Percentiles rank a stretch among this genome's conserved stretches.
These are phyloP conservation scores for Campoplex nolae DNA, from an alignment of 2,888 invertebrate genomes.

Conservation along the genomic window DNA sequence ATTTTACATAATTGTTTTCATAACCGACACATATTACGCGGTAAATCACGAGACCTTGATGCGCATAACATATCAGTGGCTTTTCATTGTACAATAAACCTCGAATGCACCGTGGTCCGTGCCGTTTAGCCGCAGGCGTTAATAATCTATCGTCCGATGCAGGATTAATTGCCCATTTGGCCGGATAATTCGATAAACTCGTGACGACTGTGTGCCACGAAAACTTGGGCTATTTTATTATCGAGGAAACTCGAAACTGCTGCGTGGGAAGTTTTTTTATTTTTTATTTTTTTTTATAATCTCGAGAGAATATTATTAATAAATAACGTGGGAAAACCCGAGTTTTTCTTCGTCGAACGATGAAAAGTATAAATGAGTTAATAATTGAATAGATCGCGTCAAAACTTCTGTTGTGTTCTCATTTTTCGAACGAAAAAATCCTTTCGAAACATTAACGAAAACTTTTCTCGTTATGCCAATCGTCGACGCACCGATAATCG, in stretches of 20 bases:
- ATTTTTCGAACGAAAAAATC: no score
- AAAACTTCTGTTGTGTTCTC: no score
- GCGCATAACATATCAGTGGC: slow-evolving; percentile 13
- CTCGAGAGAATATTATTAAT: no score
- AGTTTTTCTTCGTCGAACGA: no score
- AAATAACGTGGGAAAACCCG: no score
- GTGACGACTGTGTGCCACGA: slow-evolving; percentile 42
- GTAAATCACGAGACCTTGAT: not conserved
- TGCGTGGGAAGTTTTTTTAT: not conserved
- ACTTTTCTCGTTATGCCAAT: no score
- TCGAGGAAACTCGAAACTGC: not conserved
- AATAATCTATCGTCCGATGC: slow-evolving; percentile 46
- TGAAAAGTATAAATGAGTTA: no score
- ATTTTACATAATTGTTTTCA: not conserved
- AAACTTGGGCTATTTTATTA: not conserved
- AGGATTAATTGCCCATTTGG: slow-evolving; percentile 59
- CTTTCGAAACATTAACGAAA: no score
- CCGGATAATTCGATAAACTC: slow-evolving; percentile 51
- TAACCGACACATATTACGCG: slow-evolving; percentile 7
- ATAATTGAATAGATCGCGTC: no score
- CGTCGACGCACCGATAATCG: no score
- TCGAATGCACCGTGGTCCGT: not conserved
- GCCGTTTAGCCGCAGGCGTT: slow-evolving; percentile 12
- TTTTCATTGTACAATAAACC: slow-evolving; percentile 22
- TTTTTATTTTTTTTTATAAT: not conserved